Base-by-base conservation (phyloP, 2,888 invertebrate species). In the Brachylomia viminalis region DNA sequence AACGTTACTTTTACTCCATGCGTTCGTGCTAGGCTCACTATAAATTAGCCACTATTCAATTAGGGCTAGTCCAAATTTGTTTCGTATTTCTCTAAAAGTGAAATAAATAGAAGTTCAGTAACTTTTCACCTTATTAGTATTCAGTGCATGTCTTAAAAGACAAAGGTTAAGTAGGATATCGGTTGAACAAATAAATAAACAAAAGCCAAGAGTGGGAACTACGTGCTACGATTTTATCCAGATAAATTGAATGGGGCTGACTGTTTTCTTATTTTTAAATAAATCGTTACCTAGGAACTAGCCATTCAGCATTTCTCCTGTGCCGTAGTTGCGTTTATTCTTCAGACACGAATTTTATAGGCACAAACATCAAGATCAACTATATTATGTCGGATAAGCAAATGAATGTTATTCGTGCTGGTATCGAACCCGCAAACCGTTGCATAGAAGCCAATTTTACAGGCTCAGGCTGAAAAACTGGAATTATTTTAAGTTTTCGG, bases 181-280 rank as follows among this genome's bases (percentile, higher is more conserved):
- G 23, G 23, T 74, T 47, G 27, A 64, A 64, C 27, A 72, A 74
- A 71, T 74, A 72, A 72, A 73, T 64, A 64, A 73, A 64, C 47
- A 56, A 75, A 20, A 15, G 17, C 62, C 17, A 11, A n/a, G n/a
- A n/a, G 61, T 17, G n/a, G 30, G 54, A 38, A 73, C 27, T 56
- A 73, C 73, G 62, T 73, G 47, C 38, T 38, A 54, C 8, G 62
- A 45, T 56, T 75, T 33, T 62, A 72, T 23, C 38, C 13, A 70
- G 38, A 30, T 70, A 49, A 38, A 58, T 73, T 58, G 13, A 59
- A 73, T 23, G 3, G 1, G 1, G 17, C 15, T 13, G 10, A 13
- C 13, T 54, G 33, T 2, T 45, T 52, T 30, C 3, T 27, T 27
- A 11, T 62, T 47, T 47, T 13, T 33, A 13, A 20, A 54, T 10